Evolutionary conservation across 2,888 invertebrate species (phyloP).

Genomic region (Calephelis perditalis): DNA sequence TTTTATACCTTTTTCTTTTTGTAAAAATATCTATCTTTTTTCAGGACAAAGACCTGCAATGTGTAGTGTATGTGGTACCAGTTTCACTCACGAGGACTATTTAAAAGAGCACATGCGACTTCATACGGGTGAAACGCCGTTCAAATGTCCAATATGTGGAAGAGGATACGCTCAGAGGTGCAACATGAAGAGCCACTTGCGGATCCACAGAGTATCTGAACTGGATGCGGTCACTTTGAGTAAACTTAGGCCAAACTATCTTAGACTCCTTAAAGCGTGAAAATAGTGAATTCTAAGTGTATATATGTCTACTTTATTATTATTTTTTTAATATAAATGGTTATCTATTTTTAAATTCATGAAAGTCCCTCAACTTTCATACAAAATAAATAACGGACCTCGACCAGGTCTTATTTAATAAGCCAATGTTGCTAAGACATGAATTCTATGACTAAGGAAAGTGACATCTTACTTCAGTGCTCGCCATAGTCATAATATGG

Average conservation of each 20-base stretch:
- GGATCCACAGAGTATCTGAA: slow-evolving; percentile 61
- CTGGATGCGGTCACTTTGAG: slow-evolving; percentile 50
- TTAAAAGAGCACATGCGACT: slow-evolving; percentile 67
- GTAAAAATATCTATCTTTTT: slow-evolving; percentile 29
- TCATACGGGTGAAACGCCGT: slow-evolving; percentile 72
- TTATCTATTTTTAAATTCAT: neutral
- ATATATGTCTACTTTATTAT: neutral
- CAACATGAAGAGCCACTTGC: slow-evolving; percentile 70
- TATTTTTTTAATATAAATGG: neutral
- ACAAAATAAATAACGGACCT: no score
- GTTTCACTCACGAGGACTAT: slow-evolving; percentile 66
- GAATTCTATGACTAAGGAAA: no score
- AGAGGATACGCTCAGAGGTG: slow-evolving; percentile 66
- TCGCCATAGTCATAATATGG: no score
- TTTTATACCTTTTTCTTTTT: neutral
- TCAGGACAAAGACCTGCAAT: slow-evolving; percentile 64
- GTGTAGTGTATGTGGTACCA: slow-evolving; percentile 55
- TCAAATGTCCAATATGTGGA: slow-evolving; percentile 67
- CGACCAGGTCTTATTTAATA: no score
- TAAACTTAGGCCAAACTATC: slow-evolving; percentile 60
- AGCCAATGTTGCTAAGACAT: no score
- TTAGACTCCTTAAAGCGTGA: slow-evolving; percentile 54
- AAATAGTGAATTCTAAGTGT: slow-evolving; percentile 9
- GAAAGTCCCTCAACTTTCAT: no score
- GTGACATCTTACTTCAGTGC: no score